Conservation (phyloP, 92 coral and sea anemone species). For the Umimayanthus kanabou region DNA sequence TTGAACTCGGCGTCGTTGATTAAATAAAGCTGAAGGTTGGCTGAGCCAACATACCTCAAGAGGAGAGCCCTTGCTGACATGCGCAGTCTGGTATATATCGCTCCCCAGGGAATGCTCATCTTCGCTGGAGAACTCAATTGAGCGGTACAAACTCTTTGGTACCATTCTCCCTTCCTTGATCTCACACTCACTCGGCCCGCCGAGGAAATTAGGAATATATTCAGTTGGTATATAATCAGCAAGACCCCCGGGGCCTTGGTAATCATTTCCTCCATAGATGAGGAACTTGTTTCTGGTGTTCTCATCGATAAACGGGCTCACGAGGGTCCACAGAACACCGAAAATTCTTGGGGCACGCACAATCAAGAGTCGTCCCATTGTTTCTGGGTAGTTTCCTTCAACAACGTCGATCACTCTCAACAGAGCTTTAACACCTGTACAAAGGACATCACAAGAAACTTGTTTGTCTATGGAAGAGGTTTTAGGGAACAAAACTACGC, state of each 20-base stretch:
- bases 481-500: too few species aligned
- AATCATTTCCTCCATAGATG: conserved; percentile 97
- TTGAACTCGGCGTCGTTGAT: too few species aligned
- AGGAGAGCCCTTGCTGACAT: conserved; percentile 96
- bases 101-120: conserved; percentile 87
- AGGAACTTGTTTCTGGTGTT: conserved; percentile 97
- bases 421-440: conserved; percentile 90
- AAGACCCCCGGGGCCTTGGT: conserved; percentile 97
- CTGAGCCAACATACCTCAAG: conserved; percentile 69
- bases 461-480: too few species aligned
- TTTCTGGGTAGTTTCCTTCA: conserved; percentile 97
- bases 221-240: conserved; percentile 89
- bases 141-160: conserved; percentile 91
- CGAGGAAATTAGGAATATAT: conserved; percentile 91
- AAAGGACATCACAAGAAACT: not conserved
- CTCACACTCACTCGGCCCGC: conserved; percentile 89
- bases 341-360: conserved; percentile 98
- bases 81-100: conserved; percentile 94
- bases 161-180: conserved; percentile 93
- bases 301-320: conserved; percentile 98
- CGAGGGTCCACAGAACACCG: conserved; percentile 98
- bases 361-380: conserved; percentile 95
- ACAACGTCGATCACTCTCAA: conserved; percentile 93
- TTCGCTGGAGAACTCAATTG: conserved; percentile 87
- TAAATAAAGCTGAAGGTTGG: too few species aligned